These are phyloP conservation scores for Lepidocolaptes lacrymiger DNA, from an alignment of 2,797 vertebrate species.

Conservation along the genomic window DNA sequence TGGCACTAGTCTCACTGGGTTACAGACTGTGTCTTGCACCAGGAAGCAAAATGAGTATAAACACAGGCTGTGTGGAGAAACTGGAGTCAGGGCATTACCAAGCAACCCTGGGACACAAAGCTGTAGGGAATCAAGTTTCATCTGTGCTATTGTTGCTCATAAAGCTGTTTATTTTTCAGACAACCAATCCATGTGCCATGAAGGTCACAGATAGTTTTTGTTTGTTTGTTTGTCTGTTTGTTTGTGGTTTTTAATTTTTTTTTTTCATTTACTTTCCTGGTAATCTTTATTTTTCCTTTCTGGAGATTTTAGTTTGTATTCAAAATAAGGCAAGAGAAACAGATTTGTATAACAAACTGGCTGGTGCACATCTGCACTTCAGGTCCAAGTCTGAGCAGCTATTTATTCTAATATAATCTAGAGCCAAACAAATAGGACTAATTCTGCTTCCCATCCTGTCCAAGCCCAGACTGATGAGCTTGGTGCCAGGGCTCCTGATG, in stretches of 20 bases:
- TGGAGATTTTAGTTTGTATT: neutral
- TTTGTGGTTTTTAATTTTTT: too few species aligned
- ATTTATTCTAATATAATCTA: neutral
- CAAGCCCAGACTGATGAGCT: neutral
- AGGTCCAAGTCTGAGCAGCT: neutral
- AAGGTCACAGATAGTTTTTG: neutral
- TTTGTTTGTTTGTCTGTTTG: too few species aligned
- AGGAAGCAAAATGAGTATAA: neutral
- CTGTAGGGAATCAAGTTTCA: neutral
- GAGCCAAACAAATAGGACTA: neutral
- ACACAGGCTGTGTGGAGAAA: neutral
- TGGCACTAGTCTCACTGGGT: neutral
- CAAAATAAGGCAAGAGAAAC: conserved; percentile 2
- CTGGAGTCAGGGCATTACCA: neutral
- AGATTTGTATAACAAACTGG: conserved; percentile 26
- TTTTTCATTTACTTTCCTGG: neutral
- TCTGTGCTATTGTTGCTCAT: neutral
- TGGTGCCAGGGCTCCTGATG: neutral
- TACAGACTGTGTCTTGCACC: neutral
- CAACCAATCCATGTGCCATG: neutral
- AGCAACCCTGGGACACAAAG: neutral
- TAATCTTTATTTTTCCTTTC: neutral
- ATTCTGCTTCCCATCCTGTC: neutral
- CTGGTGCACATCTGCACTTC: neutral
- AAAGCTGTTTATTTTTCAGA: neutral